Conservation (phyloP, 2,797 vertebrate genomes). For the Protonibea diacanthus region DNA sequence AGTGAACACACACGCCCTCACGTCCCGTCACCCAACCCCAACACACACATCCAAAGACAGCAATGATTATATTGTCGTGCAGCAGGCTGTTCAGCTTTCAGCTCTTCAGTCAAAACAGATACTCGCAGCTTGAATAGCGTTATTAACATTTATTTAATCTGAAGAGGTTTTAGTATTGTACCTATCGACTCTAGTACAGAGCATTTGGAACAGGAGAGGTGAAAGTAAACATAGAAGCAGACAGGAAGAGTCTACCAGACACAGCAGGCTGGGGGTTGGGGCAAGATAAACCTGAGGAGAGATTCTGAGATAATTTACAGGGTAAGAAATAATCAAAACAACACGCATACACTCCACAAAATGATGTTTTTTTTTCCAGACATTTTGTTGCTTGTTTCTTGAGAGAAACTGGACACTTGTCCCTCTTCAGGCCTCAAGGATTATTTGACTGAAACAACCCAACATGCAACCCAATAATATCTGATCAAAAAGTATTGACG, state of each 20-base stretch:
- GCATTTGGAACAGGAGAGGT: background rate
- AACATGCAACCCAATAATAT: background rate
- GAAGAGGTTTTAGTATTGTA: background rate
- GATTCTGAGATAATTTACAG: background rate
- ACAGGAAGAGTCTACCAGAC: conserved; percentile 5
- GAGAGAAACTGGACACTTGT: background rate
- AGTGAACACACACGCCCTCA: background rate
- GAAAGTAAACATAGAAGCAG: background rate
- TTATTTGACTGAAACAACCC: background rate
- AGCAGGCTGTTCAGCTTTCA: background rate
- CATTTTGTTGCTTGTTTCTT: background rate
- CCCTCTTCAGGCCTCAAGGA: background rate
- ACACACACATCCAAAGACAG: background rate
- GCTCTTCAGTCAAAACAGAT: background rate
- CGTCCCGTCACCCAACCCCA: background rate
- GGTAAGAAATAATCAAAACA: background rate
- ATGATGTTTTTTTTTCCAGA: background rate
- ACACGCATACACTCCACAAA: background rate
- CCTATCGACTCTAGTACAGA: background rate
- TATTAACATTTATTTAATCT: background rate
- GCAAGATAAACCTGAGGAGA: background rate
- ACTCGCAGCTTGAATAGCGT: background rate
- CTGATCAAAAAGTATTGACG: background rate
- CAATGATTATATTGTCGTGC: background rate
- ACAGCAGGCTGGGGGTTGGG: background rate